A percentile compares a stretch with the other conserved stretches of the same genome.
Conservation (phyloP, 2,888 invertebrate genomes). For the Drosophila kuntzei region DNA sequence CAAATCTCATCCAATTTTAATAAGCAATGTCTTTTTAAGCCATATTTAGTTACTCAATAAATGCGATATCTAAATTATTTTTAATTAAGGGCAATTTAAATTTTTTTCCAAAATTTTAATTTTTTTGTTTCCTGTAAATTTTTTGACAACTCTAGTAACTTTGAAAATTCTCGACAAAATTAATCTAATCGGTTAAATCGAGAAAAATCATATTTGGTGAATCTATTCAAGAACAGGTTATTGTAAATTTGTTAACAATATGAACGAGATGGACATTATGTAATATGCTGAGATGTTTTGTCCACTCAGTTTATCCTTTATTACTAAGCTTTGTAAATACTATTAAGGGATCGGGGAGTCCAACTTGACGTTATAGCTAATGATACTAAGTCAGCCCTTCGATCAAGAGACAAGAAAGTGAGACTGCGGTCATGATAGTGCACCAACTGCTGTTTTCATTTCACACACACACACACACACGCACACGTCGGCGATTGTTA, state of each 20-base stretch:
- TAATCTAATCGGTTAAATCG: no score
- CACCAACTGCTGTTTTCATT: slow-evolving; percentile 34
- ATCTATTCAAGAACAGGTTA: neutral
- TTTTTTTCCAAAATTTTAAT: no score
- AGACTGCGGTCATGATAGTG: slow-evolving; percentile 30
- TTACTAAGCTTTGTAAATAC: neutral
- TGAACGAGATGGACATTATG: neutral
- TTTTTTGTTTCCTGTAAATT: no score
- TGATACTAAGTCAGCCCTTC: neutral
- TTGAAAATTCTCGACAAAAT: no score
- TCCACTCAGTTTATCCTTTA: no score
- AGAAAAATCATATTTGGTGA: neutral
- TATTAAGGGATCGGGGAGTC: neutral
- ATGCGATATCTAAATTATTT: no score
- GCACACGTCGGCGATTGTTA: slow-evolving; percentile 17
- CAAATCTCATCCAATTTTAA: no score
- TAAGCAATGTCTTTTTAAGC: no score
- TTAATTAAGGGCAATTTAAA: no score
- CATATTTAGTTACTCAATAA: no score
- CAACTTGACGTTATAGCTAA: neutral
- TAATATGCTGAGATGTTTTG: no score
- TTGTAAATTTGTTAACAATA: neutral
- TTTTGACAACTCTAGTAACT: no score
- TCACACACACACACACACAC: slow-evolving; percentile 4
- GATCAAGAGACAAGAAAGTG: neutral